Percentiles rank a stretch among this genome's conserved stretches.
Conservation (phyloP, 1,140 invertebrate genomes). For the Hetaerina americana region DNA sequence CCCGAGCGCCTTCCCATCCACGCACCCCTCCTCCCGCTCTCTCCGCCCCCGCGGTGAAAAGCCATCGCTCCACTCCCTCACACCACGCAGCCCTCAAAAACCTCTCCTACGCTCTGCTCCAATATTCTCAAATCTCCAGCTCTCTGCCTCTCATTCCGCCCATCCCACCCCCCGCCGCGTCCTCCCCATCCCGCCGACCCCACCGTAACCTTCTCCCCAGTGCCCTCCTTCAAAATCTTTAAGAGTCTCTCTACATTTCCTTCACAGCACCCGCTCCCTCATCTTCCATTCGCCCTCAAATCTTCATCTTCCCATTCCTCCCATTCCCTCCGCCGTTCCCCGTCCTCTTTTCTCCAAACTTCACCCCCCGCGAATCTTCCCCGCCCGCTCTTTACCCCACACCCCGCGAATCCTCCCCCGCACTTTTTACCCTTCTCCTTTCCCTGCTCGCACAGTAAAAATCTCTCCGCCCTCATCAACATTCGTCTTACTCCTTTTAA, state of each 20-base stretch:
- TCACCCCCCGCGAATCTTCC: too few species aligned
- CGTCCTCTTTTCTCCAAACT: too few species aligned
- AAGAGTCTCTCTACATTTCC: neutral
- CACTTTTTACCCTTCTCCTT: neutral
- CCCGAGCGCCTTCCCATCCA: too few species aligned
- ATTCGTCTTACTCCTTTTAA: neutral
- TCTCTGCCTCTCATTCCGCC: neutral
- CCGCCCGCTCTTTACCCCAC: neutral
- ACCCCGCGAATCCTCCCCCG: too few species aligned
- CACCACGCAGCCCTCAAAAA: too few species aligned
- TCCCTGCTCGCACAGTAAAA: neutral
- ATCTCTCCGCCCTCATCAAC: neutral
- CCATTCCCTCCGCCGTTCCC: too few species aligned
- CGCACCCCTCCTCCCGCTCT: too few species aligned
- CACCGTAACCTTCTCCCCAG: neutral
- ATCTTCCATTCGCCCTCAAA: too few species aligned
- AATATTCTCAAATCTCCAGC: neutral
- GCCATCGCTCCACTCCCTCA: too few species aligned
- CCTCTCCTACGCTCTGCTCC: neutral
- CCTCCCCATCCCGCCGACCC: neutral
- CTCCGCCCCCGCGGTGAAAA: too few species aligned
- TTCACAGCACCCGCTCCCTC: too few species aligned
- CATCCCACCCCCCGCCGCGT: neutral
- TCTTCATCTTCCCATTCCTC: too few species aligned
- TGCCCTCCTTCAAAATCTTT: neutral